Evolutionary conservation across 2,113 vertebrate genomes (phyloP).

Genomic region (Cololabis saira): DNA sequence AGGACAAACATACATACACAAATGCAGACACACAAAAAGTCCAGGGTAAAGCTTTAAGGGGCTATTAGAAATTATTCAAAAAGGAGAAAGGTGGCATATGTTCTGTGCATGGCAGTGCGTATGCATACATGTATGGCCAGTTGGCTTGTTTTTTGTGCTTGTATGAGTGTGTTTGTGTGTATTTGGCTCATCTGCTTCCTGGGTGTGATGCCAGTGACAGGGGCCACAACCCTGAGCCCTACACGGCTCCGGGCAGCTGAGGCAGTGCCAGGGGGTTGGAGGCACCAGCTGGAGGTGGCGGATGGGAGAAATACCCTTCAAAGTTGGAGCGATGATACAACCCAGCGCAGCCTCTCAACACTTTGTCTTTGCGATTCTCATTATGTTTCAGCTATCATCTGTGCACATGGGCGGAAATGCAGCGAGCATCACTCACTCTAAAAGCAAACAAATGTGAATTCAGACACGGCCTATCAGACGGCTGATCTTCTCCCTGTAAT

Average conservation of each 20-base stretch:
- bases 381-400: constrained; percentile 46
- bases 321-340: constrained; percentile 58
- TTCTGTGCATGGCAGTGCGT: neutral
- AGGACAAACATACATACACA: neutral
- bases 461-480: constrained; percentile 42
- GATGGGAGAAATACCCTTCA: constrained; percentile 59
- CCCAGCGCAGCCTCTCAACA: constrained; percentile 35
- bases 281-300: constrained; percentile 61
- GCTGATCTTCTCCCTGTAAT: constrained; percentile 29
- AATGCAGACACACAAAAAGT: neutral
- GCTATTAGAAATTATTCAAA: neutral
- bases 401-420: constrained; percentile 60
- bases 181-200: constrained; percentile 34
- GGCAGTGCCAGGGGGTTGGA: constrained; percentile 43
- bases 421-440: constrained; percentile 50
- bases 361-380: constrained; percentile 58
- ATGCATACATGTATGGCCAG: neutral
- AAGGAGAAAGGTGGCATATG: constrained; percentile 15
- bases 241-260: constrained; percentile 40
- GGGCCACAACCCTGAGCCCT: constrained; percentile 49
- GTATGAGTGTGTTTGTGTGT: constrained; percentile 17
- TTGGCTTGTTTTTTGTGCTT: constrained; percentile 1
- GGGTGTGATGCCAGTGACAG: constrained; percentile 45
- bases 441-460: constrained; percentile 34
- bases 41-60: neutral